Percentiles rank a stretch among this genome's conserved stretches.
Conservation (phyloP, 2,888 invertebrate genomes). For the Uropetala carovei region DNA sequence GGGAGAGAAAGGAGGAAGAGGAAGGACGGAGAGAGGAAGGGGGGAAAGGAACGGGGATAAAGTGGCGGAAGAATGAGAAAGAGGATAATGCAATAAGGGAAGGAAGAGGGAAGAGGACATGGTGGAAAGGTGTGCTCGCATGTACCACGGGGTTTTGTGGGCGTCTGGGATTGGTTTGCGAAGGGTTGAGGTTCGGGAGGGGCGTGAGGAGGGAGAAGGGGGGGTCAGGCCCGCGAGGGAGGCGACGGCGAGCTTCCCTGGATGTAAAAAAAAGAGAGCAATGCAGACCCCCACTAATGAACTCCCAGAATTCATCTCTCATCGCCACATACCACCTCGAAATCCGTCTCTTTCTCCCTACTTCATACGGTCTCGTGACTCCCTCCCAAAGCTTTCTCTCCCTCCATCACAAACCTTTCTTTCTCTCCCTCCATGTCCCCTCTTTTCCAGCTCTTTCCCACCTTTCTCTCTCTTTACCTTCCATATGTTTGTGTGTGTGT, state of each 20-base stretch:
- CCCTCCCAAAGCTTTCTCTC: background rate
- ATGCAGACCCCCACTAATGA: conserved; percentile 59
- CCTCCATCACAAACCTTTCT: background rate
- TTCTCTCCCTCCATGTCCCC: background rate
- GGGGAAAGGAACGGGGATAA: background rate
- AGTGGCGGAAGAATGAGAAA: background rate
- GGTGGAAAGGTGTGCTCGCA: background rate
- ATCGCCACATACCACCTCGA: conserved; percentile 29
- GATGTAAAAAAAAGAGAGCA: conserved; percentile 57
- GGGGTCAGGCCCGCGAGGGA: conserved; percentile 16
- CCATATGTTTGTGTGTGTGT: too few species aligned
- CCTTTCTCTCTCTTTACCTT: background rate
- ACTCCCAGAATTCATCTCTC: conserved; percentile 63
- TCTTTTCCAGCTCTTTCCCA: background rate
- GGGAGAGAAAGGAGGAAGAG: background rate
- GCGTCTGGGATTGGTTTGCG: background rate
- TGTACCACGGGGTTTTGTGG: background rate
- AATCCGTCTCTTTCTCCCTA: background rate
- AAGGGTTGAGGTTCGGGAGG: background rate
- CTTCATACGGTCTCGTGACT: background rate
- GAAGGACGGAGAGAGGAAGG: too few species aligned
- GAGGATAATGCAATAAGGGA: background rate
- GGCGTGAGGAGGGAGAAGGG: background rate
- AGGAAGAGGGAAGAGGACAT: too few species aligned
- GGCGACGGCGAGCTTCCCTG: conserved; percentile 48